These are phyloP conservation scores for Meteorus cinctellus DNA, from an alignment of 2,888 invertebrate genomes.

Conservation along the genomic window DNA sequence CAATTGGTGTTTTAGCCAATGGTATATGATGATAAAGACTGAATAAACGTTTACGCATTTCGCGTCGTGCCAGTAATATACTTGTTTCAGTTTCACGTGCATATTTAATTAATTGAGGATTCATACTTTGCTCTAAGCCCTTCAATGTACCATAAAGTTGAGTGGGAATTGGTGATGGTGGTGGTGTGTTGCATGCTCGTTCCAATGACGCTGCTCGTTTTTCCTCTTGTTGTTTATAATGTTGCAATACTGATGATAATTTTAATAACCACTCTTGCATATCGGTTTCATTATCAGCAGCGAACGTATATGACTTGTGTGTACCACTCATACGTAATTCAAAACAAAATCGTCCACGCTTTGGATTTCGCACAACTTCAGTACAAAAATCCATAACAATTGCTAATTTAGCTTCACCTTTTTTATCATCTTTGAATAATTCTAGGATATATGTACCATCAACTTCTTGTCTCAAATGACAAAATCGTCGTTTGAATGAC, in stretches of 20 bases:
- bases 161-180: slow-evolving; percentile 78
- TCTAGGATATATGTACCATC: slow-evolving; percentile 94
- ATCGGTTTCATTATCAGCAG: slow-evolving; percentile 90
- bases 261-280: slow-evolving; percentile 88
- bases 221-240: slow-evolving; percentile 86
- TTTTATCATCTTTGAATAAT: slow-evolving; percentile 94
- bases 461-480: slow-evolving; percentile 91
- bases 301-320: slow-evolving; percentile 89
- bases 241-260: slow-evolving; percentile 87
- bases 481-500: slow-evolving; percentile 92
- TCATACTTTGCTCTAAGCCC: slow-evolving; percentile 93
- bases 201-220: slow-evolving; percentile 82
- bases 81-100: slow-evolving; percentile 92
- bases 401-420: slow-evolving; percentile 91
- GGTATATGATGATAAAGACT: slow-evolving; percentile 80
- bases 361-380: slow-evolving; percentile 90
- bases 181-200: slow-evolving; percentile 76
- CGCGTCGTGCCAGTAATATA: slow-evolving; percentile 86
- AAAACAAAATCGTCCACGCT: slow-evolving; percentile 89
- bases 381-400: slow-evolving; percentile 96
- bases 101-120: slow-evolving; percentile 92
- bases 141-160: slow-evolving; percentile 87
- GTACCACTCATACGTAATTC: slow-evolving; percentile 91
- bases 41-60: slow-evolving; percentile 87
- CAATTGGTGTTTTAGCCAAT: slow-evolving; percentile 62